Percentiles rank a stretch among this genome's conserved stretches.
Evolutionary conservation across 2,888 invertebrate genomes (phyloP).

Genomic region (Aspidapion aeneum): DNA sequence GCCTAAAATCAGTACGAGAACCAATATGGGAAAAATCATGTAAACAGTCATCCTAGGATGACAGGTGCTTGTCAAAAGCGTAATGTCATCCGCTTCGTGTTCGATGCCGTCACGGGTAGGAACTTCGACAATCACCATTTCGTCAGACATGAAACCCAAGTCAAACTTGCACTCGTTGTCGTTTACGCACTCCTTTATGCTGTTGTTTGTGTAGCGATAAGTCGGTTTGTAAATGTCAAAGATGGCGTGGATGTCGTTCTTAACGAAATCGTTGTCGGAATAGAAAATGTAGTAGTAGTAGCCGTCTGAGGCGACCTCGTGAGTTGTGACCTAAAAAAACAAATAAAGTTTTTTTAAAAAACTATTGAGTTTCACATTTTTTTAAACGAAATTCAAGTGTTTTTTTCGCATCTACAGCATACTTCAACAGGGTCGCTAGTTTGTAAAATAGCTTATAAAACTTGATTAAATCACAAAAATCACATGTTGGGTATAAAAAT

Average conservation of each 20-base stretch:
- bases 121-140: constrained; percentile 80
- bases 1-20: constrained; percentile 69
- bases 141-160: constrained; percentile 68
- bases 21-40: constrained; percentile 74
- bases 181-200: constrained; percentile 69
- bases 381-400: no score
- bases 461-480: no score
- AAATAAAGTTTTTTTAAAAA: no score
- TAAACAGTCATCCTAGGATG: constrained; percentile 77
- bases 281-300: constrained; percentile 90
- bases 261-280: constrained; percentile 77
- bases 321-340: constrained; percentile 48
- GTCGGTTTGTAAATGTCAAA: constrained; percentile 85
- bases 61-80: constrained; percentile 71
- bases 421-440: no score
- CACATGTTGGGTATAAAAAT: no score
- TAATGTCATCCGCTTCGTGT: constrained; percentile 69
- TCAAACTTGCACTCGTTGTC: constrained; percentile 73
- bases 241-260: constrained; percentile 77
- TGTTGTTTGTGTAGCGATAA: constrained; percentile 70
- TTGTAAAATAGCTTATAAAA: no score
- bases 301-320: constrained; percentile 71
- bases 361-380: no score
- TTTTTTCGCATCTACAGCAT: no score
- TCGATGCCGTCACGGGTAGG: constrained; percentile 79